Conservation (phyloP, 1,140 invertebrate species). For the Drosophila jambulina region DNA sequence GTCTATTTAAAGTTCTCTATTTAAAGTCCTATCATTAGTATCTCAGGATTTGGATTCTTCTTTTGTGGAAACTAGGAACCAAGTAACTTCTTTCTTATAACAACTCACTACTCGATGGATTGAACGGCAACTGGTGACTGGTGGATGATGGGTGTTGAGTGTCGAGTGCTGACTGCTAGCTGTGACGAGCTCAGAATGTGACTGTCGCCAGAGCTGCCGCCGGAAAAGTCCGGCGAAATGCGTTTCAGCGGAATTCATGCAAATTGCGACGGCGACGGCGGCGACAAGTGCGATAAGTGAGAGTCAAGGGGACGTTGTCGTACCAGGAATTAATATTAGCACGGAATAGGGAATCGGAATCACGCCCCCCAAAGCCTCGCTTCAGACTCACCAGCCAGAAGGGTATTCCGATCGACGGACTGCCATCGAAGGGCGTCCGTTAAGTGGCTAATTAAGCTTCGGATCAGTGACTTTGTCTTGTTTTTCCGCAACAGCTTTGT, state of each 20-base stretch:
- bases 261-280: constrained; percentile 30
- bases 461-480: constrained; percentile 4
- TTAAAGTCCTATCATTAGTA: no score
- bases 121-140: constrained; percentile 10
- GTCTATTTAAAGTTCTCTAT: no score
- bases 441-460: constrained; percentile 10
- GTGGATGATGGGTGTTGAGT: constrained; percentile 1
- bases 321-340: constrained; percentile 36
- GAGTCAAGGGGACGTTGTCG: constrained; percentile 60
- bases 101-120: neutral
- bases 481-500: constrained; percentile 18
- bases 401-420: neutral
- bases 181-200: constrained; percentile 26
- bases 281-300: constrained; percentile 69
- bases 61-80: no score
- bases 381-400: neutral
- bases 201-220: constrained; percentile 30
- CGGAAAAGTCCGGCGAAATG: constrained; percentile 53
- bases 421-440: constrained; percentile 3
- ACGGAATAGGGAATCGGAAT: constrained; percentile 18
- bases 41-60: no score
- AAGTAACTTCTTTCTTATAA: neutral
- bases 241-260: constrained; percentile 61
- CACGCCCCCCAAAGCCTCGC: constrained; percentile 26
- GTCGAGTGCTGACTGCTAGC: constrained; percentile 10